These are phyloP conservation scores for Choristoneura fumiferana DNA, from an alignment of 1,140 invertebrate species.

Conservation along the genomic window DNA sequence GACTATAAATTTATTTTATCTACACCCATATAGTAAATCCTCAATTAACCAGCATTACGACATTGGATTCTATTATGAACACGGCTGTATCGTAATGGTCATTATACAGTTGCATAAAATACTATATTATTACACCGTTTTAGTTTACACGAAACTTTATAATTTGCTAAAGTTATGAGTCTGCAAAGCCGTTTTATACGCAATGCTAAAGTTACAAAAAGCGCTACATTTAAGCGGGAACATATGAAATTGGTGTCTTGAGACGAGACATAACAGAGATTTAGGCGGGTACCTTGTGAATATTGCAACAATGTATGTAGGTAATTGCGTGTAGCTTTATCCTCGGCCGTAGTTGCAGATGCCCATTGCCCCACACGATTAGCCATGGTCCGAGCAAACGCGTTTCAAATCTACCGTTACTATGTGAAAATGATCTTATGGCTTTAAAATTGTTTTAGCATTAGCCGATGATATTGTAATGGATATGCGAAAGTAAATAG, in stretches of 20 bases:
- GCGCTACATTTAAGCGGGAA: neutral
- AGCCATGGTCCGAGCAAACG: neutral
- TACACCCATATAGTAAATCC: too few species aligned
- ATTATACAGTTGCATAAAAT: too few species aligned
- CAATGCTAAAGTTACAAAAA: conserved; percentile 1
- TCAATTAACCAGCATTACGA: too few species aligned
- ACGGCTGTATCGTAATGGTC: too few species aligned
- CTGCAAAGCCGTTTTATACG: neutral
- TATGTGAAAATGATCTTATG: neutral
- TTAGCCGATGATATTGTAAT: too few species aligned
- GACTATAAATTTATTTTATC: too few species aligned
- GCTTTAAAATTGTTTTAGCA: conserved; percentile 1
- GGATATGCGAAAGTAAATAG: neutral
- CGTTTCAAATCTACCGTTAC: conserved; percentile 2
- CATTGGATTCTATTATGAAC: too few species aligned
- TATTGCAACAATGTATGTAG: conserved; percentile 8
- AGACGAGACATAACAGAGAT: conserved; percentile 4
- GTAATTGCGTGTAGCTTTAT: conserved; percentile 13
- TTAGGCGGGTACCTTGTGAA: conserved; percentile 5
- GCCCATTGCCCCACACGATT: conserved; percentile 11
- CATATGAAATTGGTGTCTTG: neutral
- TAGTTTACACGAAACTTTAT: neutral
- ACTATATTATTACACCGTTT: conserved; percentile 13
- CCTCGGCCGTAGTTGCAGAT: neutral
- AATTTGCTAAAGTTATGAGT: neutral